Base-by-base conservation (phyloP, 2,888 invertebrate genomes). In the Chloroclystis v-ata region DNA sequence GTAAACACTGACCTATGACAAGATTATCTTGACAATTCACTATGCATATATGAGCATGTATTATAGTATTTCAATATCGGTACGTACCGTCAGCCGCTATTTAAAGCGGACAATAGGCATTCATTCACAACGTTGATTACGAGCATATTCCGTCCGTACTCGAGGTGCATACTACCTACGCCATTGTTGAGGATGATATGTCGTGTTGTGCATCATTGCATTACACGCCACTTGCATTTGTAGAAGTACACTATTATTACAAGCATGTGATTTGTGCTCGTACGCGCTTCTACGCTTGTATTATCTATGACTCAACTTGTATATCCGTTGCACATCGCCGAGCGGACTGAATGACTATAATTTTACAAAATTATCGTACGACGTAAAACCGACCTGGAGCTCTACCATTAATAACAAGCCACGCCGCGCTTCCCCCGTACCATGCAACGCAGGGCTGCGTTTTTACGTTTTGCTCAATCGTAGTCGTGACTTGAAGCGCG, bases 351-450 rank as follows among this genome's bases (percentile, higher is more conserved):
- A 72, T 75, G 70, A 64, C 69, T 69, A 62, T 71, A 68, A 72
- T 75, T 78, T 76, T 66, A 71, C 65, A 63, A 73, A 77, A 78
- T 76, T 72, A 74, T 74, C 67, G 69, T 77, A 71, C 63, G 72
- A 67, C 69, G 70, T 75, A 69, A 72, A 65, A 64, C 58, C 62
- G 61, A 55, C 56, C 64, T 59, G 53, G 54, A 63, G 42, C 62
- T 66, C 61, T 54, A 59, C 61, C 67, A 67, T 72, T 67, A 72
- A 71, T 63, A 67, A 66, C 62, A 56, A 47, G 30, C 40, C 46
- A 41, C 41, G 43, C 46, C 42, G 42, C 42, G 52, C 43, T n/a
- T 35, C 33, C 42, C 56, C 59, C 26, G 52, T 67, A 69, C 69
- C 53, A 65, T 54, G 59, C 52, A 39, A 67, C 53, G 38, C 13